Conservation (phyloP, 2,888 invertebrate species). For the Coenonympha glycerion region DNA sequence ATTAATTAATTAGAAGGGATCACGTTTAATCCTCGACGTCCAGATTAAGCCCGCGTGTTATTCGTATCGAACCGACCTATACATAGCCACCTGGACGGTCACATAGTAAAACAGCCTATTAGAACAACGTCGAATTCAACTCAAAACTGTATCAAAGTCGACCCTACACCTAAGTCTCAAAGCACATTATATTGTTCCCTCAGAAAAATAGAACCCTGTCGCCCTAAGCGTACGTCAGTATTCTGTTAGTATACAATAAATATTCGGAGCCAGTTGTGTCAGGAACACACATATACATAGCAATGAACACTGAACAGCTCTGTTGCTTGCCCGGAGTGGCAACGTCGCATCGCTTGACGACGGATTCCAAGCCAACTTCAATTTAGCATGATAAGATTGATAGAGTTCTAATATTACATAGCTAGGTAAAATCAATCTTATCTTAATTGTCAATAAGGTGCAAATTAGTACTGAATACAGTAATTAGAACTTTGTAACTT, state of each 20-base stretch:
- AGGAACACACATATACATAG: conserved; percentile 73
- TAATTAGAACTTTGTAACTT: conserved; percentile 41
- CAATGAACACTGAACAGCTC: conserved; percentile 53
- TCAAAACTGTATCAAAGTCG: conserved; percentile 33
- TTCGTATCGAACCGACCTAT: conserved; percentile 69
- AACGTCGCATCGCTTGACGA: conserved; percentile 61
- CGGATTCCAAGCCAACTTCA: conserved; percentile 67
- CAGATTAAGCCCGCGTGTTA: conserved; percentile 53
- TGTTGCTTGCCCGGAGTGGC: conserved; percentile 63
- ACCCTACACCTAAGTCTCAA: conserved; percentile 43
- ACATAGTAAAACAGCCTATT: conserved; percentile 63
- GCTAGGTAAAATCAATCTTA: conserved; percentile 33
- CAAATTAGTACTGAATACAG: conserved; percentile 18
- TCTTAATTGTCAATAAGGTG: background rate
- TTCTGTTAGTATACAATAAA: conserved; percentile 76
- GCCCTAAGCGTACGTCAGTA: conserved; percentile 62
- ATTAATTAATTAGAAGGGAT: conserved; percentile 24
- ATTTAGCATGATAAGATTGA: conserved; percentile 40
- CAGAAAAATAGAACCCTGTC: conserved; percentile 57
- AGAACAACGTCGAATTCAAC: conserved; percentile 43
- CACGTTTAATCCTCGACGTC: conserved; percentile 39
- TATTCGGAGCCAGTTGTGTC: conserved; percentile 76
- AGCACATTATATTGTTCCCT: conserved; percentile 39
- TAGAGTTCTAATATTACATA: conserved; percentile 42
- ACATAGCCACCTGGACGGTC: conserved; percentile 75